Evolutionary conservation across 1,140 invertebrate genomes (phyloP).

Genomic region (Frieseomelitta varia): DNA sequence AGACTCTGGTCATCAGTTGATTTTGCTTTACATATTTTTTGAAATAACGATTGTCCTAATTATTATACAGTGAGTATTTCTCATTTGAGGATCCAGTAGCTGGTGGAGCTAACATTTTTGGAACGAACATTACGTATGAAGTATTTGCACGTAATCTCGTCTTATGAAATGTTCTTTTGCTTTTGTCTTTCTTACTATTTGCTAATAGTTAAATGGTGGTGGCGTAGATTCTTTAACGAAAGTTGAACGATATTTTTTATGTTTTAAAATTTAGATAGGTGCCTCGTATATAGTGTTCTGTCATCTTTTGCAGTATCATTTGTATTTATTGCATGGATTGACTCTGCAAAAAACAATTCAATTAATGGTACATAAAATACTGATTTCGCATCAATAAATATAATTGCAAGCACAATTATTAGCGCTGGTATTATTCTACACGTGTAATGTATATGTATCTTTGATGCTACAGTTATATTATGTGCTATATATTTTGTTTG

Average conservation of each 20-base stretch:
- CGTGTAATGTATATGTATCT: not conserved
- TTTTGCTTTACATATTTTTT: not conserved
- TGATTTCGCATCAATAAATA: too few species aligned
- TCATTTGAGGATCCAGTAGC: not conserved
- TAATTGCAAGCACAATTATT: not conserved
- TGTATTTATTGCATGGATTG: not conserved
- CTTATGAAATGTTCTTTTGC: not conserved
- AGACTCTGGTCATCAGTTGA: not conserved
- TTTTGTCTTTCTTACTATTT: not conserved
- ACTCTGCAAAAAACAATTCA: not conserved
- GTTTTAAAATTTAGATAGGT: not conserved
- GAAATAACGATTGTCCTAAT: not conserved
- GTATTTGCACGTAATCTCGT: too few species aligned
- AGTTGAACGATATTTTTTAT: too few species aligned
- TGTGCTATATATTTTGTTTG: accelerated
- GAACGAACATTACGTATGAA: too few species aligned
- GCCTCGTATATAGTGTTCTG: not conserved
- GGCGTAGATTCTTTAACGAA: too few species aligned
- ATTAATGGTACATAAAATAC: not conserved
- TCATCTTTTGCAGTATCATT: not conserved
- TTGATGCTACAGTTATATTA: not conserved
- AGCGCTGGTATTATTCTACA: not conserved
- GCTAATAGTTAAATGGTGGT: not conserved
- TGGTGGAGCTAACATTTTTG: too few species aligned
- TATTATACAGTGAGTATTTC: not conserved